These are phyloP conservation scores for Candoia aspera DNA, from an alignment of 2,113 vertebrate species.

Conservation along the genomic window DNA sequence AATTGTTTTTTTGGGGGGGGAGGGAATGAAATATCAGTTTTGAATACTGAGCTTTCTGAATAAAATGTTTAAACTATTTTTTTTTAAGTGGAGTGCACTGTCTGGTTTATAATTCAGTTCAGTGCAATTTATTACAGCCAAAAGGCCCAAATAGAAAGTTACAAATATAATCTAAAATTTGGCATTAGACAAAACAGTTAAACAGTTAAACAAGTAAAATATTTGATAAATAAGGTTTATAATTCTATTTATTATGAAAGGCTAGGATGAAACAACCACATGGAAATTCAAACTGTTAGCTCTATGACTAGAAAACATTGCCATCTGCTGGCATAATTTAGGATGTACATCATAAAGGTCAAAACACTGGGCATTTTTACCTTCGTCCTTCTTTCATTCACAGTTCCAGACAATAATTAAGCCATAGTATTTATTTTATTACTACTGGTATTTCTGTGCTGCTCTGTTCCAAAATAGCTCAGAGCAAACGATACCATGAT, in stretches of 20 bases:
- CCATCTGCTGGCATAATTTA: slow-evolving; percentile 3
- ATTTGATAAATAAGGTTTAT: background rate
- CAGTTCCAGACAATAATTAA: too few species aligned
- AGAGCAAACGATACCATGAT: background rate
- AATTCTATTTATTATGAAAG: background rate
- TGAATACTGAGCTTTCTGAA: background rate
- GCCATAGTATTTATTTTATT: background rate
- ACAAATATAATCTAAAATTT: background rate
- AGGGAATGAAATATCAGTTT: background rate
- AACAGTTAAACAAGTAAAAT: background rate
- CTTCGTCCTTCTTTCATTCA: background rate
- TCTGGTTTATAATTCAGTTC: background rate
- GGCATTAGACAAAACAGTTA: background rate
- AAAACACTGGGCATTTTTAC: background rate
- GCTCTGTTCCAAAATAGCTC: background rate
- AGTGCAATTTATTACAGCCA: background rate
- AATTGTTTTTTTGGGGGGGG: background rate
- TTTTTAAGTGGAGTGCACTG: background rate
- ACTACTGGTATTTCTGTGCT: background rate
- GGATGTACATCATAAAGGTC: background rate
- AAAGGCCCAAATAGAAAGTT: background rate
- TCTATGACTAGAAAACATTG: slow-evolving; percentile 23
- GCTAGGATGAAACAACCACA: background rate
- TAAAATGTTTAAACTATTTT: background rate
- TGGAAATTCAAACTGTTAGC: slow-evolving; percentile 9